Percentiles rank a stretch among this genome's conserved stretches.
These are phyloP conservation scores for Stenolophus ochropezus DNA, from an alignment of 2,888 invertebrate genomes.

Conservation along the genomic window DNA sequence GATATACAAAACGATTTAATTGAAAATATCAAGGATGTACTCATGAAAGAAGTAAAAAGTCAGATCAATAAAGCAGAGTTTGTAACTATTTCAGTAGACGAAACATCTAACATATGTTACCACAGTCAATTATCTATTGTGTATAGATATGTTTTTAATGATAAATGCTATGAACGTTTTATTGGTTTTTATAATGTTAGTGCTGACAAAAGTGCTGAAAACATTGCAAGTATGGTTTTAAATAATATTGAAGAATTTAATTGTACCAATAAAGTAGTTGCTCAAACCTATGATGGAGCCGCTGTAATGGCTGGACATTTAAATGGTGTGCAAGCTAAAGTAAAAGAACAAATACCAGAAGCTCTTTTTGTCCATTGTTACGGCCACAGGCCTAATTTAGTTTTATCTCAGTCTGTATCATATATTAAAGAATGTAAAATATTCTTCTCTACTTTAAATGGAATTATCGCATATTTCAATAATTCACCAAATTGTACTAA, in stretches of 20 bases:
- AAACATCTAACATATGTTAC: slow-evolving; percentile 62
- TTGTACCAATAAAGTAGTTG: slow-evolving; percentile 61
- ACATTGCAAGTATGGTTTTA: slow-evolving; percentile 57
- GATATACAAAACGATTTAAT: slow-evolving; percentile 65
- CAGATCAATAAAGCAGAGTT: slow-evolving; percentile 60
- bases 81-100: slow-evolving; percentile 63
- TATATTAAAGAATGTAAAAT: slow-evolving; percentile 21
- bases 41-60: slow-evolving; percentile 61
- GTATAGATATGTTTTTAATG: slow-evolving; percentile 56
- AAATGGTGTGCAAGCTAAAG: slow-evolving; percentile 64
- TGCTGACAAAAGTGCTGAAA: slow-evolving; percentile 60
- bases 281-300: slow-evolving; percentile 65
- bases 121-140: slow-evolving; percentile 63
- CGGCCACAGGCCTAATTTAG: slow-evolving; percentile 60
- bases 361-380: slow-evolving; percentile 63
- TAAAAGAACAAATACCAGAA: slow-evolving; percentile 61
- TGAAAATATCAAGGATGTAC: slow-evolving; percentile 51
- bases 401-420: slow-evolving; percentile 28
- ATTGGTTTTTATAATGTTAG: slow-evolving; percentile 63
- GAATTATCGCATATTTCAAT: not conserved
- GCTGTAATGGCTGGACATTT: slow-evolving; percentile 62
- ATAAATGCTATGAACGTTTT: slow-evolving; percentile 63
- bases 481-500: slow-evolving; percentile 35
- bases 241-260: slow-evolving; percentile 55
- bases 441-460: slow-evolving; percentile 19